These are phyloP conservation scores for Aspidoscelis tigris DNA, from an alignment of 2,113 vertebrate species.

Conservation along the genomic window DNA sequence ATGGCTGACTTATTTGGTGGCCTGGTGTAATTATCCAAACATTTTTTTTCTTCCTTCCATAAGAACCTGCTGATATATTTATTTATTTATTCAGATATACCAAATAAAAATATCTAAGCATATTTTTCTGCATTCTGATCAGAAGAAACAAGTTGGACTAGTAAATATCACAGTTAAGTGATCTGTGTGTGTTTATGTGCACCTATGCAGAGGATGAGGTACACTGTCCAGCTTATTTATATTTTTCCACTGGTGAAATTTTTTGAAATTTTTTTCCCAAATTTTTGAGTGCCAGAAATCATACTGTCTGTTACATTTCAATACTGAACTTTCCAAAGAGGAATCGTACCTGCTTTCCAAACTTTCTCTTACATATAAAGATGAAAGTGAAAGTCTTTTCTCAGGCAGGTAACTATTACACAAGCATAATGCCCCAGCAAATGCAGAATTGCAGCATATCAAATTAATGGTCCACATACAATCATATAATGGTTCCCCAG, in stretches of 20 bases:
- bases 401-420: not conserved
- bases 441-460: not conserved
- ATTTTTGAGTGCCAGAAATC: not conserved
- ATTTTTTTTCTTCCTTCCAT: no score
- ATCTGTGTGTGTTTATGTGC: no score
- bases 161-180: no score
- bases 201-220: no score
- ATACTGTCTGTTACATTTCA: not conserved
- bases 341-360: not conserved
- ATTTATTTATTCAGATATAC: no score
- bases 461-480: slow-evolving; percentile 29
- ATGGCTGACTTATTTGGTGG: no score
- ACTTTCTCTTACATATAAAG: slow-evolving; percentile 14
- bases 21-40: no score
- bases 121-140: no score
- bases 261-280: not conserved
- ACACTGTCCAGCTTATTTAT: not conserved
- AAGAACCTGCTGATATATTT: no score
- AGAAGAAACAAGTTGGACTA: no score
- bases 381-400: slow-evolving; percentile 23
- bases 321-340: not conserved
- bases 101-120: no score
- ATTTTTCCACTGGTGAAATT: not conserved
- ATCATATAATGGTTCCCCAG: not conserved
- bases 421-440: slow-evolving; percentile 26